phyloP scores from a whole-genome alignment of 2,888 invertebrate species.

The Drosophila acutilabella region DNA sequence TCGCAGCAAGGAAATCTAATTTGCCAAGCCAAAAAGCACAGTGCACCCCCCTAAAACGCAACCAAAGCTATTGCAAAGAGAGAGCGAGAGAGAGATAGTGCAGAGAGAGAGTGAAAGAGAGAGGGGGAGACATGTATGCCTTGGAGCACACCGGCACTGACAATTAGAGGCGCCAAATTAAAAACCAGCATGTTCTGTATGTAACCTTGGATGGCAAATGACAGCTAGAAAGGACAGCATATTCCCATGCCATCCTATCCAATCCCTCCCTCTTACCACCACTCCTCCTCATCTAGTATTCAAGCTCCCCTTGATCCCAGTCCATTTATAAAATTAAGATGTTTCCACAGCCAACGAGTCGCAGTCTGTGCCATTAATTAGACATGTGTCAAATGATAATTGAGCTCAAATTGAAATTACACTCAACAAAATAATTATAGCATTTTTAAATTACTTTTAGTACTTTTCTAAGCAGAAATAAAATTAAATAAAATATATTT shows the following conservation, averaged over 20 bases:
- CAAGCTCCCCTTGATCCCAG: slow-evolving; percentile 1
- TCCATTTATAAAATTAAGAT: slow-evolving; percentile 39
- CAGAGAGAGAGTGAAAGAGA: background rate
- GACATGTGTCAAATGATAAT: slow-evolving; percentile 57
- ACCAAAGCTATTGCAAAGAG: slow-evolving; percentile 19
- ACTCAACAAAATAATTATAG: background rate
- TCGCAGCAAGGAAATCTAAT: slow-evolving; percentile 68
- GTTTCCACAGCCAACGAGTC: slow-evolving; percentile 19
- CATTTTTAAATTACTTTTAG: slow-evolving; percentile 4
- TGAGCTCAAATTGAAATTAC: slow-evolving; percentile 38
- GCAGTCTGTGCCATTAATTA: slow-evolving; percentile 36
- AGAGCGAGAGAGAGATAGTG: background rate
- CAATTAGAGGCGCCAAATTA: slow-evolving; percentile 66
- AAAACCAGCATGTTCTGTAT: slow-evolving; percentile 48
- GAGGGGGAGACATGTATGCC: slow-evolving; percentile 23
- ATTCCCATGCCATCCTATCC: background rate
- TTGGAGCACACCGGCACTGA: slow-evolving; percentile 52
- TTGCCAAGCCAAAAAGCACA: slow-evolving; percentile 59
- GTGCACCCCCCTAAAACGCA: slow-evolving; percentile 19
- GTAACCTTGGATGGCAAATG: slow-evolving; percentile 53
- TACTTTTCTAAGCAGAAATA: background rate
- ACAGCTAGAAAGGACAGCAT: slow-evolving; percentile 9
- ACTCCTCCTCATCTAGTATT: background rate
- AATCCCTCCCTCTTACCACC: background rate
- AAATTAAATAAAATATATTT: background rate